Evolutionary conservation across 2,797 vertebrate species (phyloP), one percentile per base, ranked within the genome.

Genomic region (Oryzias dopingdopingensis): DNA sequence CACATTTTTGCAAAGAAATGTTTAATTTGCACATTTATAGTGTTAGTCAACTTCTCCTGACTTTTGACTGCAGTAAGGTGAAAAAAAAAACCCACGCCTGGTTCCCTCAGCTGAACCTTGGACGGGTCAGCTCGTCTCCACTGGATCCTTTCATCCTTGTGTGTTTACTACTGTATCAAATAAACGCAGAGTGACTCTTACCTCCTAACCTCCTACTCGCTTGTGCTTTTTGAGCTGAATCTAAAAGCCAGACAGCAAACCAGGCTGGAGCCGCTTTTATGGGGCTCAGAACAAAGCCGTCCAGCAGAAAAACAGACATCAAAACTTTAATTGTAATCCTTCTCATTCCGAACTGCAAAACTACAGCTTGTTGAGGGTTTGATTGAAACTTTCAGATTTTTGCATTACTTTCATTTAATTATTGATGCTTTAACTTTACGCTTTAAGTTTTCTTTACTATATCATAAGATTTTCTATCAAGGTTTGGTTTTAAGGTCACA

Each of bases 191-290:
- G 3, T 15, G 4, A 43, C 17, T 44, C 7, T 20, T 20, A 51
- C 3, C 42, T 26, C 37, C 12, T n/a, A 4, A 18, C 20, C n/a
- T 4, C 10, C 22, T 17, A 18, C 7, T 53, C 16, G 24, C 20
- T 48, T 24, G 43, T 53, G 40, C 14, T 22, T 46, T 57, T 62
- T 49, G 41, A 24, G 15, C 17, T 46, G 20, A 52, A 41, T 24
- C 40, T 43, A 54, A 48, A 45, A 48, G 23, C 16, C 24, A 59
- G 18, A 54, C 26, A 15, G 42, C 56, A 48, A 53, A 49, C 45
- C n/a, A 18, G 43, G 63, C 49, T 24, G 37, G 40, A 29, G 41
- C 46, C 45, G 4, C 18, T 32, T 55, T 55, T 55, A 55, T 37
- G 46, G 16, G 44, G 4, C 17, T 4, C 17, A 37, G 32, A 37